Percentiles rank a stretch among this genome's conserved stretches.
Evolutionary conservation across 2,797 vertebrate species (phyloP).

Genomic region (Ctenosaura bakeri): DNA sequence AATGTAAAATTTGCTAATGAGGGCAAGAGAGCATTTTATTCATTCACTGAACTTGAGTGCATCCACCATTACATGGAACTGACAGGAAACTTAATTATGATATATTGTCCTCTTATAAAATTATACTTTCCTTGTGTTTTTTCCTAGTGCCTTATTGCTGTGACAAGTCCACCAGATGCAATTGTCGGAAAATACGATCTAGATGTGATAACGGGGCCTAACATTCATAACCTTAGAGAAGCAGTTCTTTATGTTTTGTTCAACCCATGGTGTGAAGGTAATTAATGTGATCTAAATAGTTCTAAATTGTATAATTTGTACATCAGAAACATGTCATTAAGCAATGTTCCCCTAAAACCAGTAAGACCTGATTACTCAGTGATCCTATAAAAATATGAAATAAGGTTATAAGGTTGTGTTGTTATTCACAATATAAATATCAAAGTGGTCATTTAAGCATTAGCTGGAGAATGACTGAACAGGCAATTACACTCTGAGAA

Average conservation of each 20-base stretch:
- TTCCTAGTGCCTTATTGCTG: slow-evolving; percentile 70
- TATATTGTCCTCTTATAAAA: neutral
- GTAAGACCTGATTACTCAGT: no score
- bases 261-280: slow-evolving; percentile 82
- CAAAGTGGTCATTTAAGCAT: no score
- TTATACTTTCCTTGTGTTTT: neutral
- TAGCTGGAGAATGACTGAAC: no score
- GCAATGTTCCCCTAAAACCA: no score
- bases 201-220: slow-evolving; percentile 59
- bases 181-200: slow-evolving; percentile 74
- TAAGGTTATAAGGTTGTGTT: no score
- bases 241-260: slow-evolving; percentile 73
- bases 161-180: slow-evolving; percentile 67
- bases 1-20: no score
- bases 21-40: neutral
- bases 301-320: neutral
- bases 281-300: neutral
- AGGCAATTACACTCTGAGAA: no score
- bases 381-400: no score
- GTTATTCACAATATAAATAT: no score
- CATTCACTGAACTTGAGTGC: neutral
- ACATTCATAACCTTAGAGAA: slow-evolving; percentile 49
- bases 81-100: neutral
- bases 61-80: neutral
- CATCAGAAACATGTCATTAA: no score